These are phyloP conservation scores for Manis crassicaudata DNA, from an alignment of 2,797 vertebrate genomes.

Conservation along the genomic window DNA sequence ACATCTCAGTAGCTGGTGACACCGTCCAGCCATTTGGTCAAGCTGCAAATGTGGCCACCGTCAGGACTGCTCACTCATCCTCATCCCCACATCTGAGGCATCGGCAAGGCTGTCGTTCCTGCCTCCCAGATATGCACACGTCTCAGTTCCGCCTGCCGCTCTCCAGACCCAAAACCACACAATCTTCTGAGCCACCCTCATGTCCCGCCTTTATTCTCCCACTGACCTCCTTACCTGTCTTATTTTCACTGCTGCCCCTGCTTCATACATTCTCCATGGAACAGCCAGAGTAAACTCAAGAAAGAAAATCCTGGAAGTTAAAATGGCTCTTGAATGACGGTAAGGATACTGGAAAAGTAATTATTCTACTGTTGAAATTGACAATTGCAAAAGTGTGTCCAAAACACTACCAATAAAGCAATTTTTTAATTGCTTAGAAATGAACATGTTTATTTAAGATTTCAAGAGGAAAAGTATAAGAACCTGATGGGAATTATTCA, in stretches of 20 bases:
- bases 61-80: background rate
- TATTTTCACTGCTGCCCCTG: background rate
- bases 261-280: background rate
- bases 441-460: background rate
- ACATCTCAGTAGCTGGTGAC: background rate
- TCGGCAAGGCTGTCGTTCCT: background rate
- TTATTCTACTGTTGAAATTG: background rate
- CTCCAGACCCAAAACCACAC: background rate
- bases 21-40: background rate
- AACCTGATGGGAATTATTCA: background rate
- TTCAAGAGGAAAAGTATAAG: background rate
- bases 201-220: accelerated
- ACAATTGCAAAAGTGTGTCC: background rate
- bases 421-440: background rate
- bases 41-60: background rate
- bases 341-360: background rate
- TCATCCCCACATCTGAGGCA: background rate
- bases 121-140: accelerated
- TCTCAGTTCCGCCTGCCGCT: background rate
- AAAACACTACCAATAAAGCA: background rate
- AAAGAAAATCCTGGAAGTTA: background rate
- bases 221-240: background rate
- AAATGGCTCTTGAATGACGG: background rate
- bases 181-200: background rate
- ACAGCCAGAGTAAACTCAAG: background rate